These are phyloP conservation scores for Nilaparvata lugens DNA, from an alignment of 1,140 invertebrate genomes.

Conservation along the genomic window DNA sequence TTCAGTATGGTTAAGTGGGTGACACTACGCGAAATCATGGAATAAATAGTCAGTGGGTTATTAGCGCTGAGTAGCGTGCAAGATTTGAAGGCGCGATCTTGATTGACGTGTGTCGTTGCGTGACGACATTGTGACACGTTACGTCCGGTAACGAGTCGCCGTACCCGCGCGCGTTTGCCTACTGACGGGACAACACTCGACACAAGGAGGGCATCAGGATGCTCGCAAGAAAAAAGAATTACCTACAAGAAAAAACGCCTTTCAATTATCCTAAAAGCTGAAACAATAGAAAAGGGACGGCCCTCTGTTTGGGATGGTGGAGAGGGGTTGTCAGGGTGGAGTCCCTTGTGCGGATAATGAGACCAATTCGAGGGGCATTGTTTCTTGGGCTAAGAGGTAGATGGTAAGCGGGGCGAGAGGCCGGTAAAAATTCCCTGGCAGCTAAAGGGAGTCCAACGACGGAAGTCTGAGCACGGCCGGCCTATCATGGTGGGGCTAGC, in stretches of 20 bases:
- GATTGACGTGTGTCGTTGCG: too few species aligned
- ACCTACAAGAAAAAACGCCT: conserved; percentile 4
- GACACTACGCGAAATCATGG: too few species aligned
- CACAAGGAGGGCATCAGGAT: too few species aligned
- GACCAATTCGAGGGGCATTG: neutral
- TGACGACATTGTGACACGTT: too few species aligned
- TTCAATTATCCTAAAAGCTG: conserved; percentile 18
- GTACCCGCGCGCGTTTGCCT: neutral
- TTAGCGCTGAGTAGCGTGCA: too few species aligned
- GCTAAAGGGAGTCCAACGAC: neutral
- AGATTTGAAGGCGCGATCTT: too few species aligned
- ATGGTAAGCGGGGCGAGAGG: neutral
- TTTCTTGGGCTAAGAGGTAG: neutral
- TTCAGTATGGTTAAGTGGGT: too few species aligned
- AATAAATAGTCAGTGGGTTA: too few species aligned
- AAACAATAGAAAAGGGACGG: conserved; percentile 13
- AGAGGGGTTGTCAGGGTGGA: neutral
- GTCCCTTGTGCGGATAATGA: neutral
- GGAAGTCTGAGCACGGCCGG: too few species aligned
- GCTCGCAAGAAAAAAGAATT: too few species aligned
- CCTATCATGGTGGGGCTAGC: too few species aligned
- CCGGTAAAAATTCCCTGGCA: neutral
- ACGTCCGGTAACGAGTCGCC: neutral
- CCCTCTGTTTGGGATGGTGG: neutral
- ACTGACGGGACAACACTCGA: too few species aligned